Evolutionary conservation across 2,113 vertebrate genomes (phyloP), one percentile per base, ranked within the genome.

Genomic region (Anser brachyrhynchus): DNA sequence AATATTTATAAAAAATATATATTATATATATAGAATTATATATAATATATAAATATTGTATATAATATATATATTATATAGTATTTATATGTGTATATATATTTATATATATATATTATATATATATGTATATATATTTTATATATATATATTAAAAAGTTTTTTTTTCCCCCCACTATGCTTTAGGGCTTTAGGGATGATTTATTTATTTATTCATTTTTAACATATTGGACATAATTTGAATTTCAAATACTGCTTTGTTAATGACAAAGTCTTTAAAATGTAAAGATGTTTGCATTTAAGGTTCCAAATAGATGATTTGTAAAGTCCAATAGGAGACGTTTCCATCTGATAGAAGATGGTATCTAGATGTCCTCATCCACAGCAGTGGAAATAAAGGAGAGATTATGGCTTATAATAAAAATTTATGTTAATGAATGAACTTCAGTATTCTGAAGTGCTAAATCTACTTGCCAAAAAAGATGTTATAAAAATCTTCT

Each of bases 371-470:
- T 93, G 29, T 80, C 71, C 51, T 90, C 65, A 72, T 69, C 35
- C 33, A 25, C 29, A 51, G 39, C 43, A 75, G 5, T 2, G 39
- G 55, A 92, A 87, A 92, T 78, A 64, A 81, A 83, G 70, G 65
- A 49, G 65, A 74, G 52, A 74, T 95, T 93, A 83, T 49, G 23
- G 33, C 4, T 96, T 74, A 51, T 78, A 90, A 90, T 90, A 93
- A 96, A 96, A 90, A 7, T 29, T 92, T 92, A 94, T 90, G 79
- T 61, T 97, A 90, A 94, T 87, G 88, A 88, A 90, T 90, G 80
- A 95, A 84, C 52, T 88, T 81, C 92, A 81, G 76, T 72, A 69
- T 54, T 93, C 14, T 44, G 91, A 92, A 72, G 90, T 94, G 93
- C 65, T 93, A 93, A 92, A 81, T 89, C 49, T 79, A 49, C 92